phyloP scores from a whole-genome alignment of 2,888 invertebrate genomes.

The Harmothoe impar region DNA sequence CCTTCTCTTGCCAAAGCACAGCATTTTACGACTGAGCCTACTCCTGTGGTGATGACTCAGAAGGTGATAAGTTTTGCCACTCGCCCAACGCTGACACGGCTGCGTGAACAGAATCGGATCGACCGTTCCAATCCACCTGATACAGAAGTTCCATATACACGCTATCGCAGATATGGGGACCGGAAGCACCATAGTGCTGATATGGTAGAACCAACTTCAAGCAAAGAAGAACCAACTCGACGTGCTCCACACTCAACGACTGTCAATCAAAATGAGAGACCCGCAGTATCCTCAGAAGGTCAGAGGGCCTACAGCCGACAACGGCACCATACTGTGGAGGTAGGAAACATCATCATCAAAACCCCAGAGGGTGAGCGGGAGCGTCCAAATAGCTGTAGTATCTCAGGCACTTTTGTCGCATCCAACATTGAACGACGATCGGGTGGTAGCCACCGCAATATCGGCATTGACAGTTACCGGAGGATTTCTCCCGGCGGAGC shows the following conservation, averaged over 20 bases:
- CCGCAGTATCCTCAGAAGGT: not conserved
- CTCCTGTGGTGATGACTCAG: not conserved
- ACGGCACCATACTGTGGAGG: conserved; percentile 48
- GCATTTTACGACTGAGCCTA: not conserved
- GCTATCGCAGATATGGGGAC: conserved; percentile 34
- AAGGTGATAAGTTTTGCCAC: conserved; percentile 37
- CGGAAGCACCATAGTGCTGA: conserved; percentile 59
- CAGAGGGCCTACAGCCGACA: conserved; percentile 26
- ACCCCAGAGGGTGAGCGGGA: conserved; percentile 26
- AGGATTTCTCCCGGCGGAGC: conserved; percentile 52
- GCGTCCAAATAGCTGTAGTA: not conserved
- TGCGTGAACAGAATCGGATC: not conserved
- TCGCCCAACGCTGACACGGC: conserved; percentile 17
- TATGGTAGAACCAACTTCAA: not conserved
- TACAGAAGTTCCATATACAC: not conserved
- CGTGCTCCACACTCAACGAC: conserved; percentile 8
- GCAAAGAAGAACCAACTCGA: not conserved
- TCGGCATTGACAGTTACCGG: conserved; percentile 53
- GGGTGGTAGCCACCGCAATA: conserved; percentile 48
- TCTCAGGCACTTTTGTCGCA: not conserved
- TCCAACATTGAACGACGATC: conserved; percentile 38
- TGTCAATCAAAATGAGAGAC: not conserved
- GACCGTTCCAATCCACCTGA: not conserved
- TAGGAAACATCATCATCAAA: conserved; percentile 46
- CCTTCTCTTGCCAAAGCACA: not conserved